phyloP scores from a whole-genome alignment of 2,113 vertebrate species.

The Lasiurus cinereus region DNA sequence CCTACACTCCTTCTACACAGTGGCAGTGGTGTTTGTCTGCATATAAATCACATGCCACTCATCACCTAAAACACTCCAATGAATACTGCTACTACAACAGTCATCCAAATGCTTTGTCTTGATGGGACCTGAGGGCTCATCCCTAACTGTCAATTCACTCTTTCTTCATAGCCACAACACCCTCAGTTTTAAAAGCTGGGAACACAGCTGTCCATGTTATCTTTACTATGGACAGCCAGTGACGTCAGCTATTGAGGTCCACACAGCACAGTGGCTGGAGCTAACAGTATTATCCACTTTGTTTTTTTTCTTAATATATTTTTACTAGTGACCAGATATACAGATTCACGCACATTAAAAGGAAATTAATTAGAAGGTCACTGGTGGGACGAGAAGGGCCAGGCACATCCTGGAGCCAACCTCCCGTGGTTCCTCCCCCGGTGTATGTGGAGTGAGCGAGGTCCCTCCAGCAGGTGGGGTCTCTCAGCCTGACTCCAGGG shows the following conservation, averaged over 20 bases:
- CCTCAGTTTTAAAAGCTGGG: background rate
- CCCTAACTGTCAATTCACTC: background rate
- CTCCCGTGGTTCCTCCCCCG: too few relatives aligned
- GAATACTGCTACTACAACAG: background rate
- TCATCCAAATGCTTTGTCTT: background rate
- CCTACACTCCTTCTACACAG: background rate
- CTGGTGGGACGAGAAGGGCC: too few relatives aligned
- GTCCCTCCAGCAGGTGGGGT: too few relatives aligned
- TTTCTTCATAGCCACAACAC: background rate
- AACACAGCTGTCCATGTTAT: background rate
- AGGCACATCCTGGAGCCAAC: too few relatives aligned
- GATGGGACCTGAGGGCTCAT: background rate
- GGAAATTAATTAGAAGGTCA: too few relatives aligned
- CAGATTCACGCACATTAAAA: too few relatives aligned
- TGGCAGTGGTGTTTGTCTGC: background rate
- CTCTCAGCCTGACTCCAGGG: too few relatives aligned
- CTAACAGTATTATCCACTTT: background rate
- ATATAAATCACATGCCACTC: background rate
- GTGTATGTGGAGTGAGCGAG: too few relatives aligned
- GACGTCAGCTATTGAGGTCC: background rate
- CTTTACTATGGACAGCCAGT: background rate
- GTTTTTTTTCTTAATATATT: background rate
- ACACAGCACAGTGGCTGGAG: background rate
- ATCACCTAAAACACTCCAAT: background rate
- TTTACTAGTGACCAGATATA: too few relatives aligned